Percentiles rank a stretch among this genome's conserved stretches.
Conservation (phyloP, 2,113 vertebrate species). For the Platanista minor region DNA sequence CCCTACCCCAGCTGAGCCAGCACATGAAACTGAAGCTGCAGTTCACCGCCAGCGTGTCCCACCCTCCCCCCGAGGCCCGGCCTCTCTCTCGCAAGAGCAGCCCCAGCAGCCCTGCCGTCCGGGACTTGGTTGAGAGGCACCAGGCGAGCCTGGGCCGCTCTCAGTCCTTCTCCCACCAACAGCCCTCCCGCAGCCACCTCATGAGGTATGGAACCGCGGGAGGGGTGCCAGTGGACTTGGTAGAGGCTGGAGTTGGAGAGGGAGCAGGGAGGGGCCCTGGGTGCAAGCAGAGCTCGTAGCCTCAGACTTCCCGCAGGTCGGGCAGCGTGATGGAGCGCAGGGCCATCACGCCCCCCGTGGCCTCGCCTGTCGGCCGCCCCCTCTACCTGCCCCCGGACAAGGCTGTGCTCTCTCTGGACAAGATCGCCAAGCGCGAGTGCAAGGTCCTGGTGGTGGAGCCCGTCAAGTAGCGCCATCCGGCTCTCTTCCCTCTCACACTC, state of each 20-base stretch:
- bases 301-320: conserved; percentile 80
- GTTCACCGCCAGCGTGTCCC: conserved; percentile 92
- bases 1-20: conserved; percentile 86
- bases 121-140: conserved; percentile 87
- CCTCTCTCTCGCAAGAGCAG: conserved; percentile 91
- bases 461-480: conserved; percentile 67
- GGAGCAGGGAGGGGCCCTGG: not conserved
- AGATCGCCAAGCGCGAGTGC: conserved; percentile 96
- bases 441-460: conserved; percentile 92
- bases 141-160: conserved; percentile 91
- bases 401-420: conserved; percentile 90
- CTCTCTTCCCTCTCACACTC: not conserved
- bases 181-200: conserved; percentile 92
- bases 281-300: not conserved
- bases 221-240: not conserved
- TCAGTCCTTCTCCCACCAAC: conserved; percentile 96
- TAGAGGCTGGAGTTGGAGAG: not conserved
- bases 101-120: conserved; percentile 90
- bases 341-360: conserved; percentile 92
- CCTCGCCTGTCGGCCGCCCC: conserved; percentile 90
- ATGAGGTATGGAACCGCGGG: conserved; percentile 83
- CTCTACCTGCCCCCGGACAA: conserved; percentile 91
- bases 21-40: conserved; percentile 97
- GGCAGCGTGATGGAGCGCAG: conserved; percentile 95
- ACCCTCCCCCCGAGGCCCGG: conserved; percentile 88